A percentile compares a stretch with the other conserved stretches of the same genome.
phyloP scores from a whole-genome alignment of 2,888 invertebrate genomes.

The Drosophila maculinotata region DNA sequence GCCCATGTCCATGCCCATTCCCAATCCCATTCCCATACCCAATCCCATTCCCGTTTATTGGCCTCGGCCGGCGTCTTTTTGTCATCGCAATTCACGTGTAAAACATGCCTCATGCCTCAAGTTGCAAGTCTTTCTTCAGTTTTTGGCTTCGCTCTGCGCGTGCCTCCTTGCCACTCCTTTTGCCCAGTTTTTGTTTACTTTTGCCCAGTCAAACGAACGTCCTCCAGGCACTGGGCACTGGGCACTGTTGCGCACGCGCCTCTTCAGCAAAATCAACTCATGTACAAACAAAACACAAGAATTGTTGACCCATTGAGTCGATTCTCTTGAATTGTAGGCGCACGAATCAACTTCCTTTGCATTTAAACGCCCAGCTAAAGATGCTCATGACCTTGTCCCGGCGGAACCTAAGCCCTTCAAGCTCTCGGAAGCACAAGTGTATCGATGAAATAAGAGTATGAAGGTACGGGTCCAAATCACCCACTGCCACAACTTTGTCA shows the following conservation, averaged over 20 bases:
- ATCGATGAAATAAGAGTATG: too few relatives aligned
- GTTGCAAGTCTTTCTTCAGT: slow-evolving; percentile 16
- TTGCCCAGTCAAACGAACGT: slow-evolving; percentile 15
- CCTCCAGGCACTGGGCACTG: slow-evolving; percentile 6
- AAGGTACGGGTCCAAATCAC: too few relatives aligned
- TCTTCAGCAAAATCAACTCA: slow-evolving; percentile 52
- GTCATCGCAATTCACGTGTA: slow-evolving; percentile 74
- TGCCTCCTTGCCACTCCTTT: slow-evolving; percentile 46
- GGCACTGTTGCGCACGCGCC: slow-evolving; percentile 47
- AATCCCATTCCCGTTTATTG: slow-evolving; percentile 59
- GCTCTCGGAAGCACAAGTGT: not conserved
- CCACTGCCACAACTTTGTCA: too few relatives aligned
- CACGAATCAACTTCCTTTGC: slow-evolving; percentile 54
- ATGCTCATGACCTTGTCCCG: slow-evolving; percentile 26
- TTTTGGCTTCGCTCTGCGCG: slow-evolving; percentile 23
- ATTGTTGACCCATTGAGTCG: slow-evolving; percentile 41
- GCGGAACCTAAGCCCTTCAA: not conserved
- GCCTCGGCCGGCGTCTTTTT: slow-evolving; percentile 68
- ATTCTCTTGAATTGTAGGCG: slow-evolving; percentile 53
- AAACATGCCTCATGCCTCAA: slow-evolving; percentile 62
- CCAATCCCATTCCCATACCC: slow-evolving; percentile 23
- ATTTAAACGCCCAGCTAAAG: slow-evolving; percentile 7
- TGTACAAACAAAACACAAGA: slow-evolving; percentile 44
- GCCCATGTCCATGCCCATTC: slow-evolving; percentile 21
- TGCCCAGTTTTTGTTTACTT: slow-evolving; percentile 51